Conservation (phyloP, 2,797 vertebrate species). For the Stomatorhinus walkeri region DNA sequence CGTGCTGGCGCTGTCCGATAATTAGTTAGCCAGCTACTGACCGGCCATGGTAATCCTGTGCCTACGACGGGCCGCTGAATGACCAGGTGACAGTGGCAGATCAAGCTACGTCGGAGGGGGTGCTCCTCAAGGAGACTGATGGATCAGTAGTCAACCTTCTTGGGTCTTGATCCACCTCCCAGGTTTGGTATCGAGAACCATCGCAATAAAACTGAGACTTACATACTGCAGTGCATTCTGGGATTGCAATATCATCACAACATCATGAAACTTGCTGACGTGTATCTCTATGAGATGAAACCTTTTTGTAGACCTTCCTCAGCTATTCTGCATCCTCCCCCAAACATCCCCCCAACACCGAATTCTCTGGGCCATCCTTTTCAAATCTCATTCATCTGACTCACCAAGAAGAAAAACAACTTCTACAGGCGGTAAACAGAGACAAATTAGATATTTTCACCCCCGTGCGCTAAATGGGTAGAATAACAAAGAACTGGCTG, state of each 20-base stretch:
- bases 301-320: background rate
- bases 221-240: background rate
- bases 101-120: background rate
- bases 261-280: background rate
- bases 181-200: background rate
- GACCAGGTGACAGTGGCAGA: background rate
- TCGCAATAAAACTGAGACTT: background rate
- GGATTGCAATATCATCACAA: background rate
- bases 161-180: background rate
- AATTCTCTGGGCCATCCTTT: background rate
- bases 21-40: background rate
- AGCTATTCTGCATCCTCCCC: background rate
- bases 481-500: background rate
- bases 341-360: background rate
- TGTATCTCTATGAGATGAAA: background rate
- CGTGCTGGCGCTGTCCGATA: background rate
- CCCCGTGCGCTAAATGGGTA: background rate
- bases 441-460: slow-evolving; percentile 6
- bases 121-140: background rate
- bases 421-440: slow-evolving; percentile 1
- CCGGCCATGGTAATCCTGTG: background rate
- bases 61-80: background rate
- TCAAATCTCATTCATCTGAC: slow-evolving; percentile 7
- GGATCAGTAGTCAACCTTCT: background rate
- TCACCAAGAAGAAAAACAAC: background rate